Evolutionary conservation across 2,888 invertebrate genomes (phyloP).

Genomic region (Mythimna lalbum): DNA sequence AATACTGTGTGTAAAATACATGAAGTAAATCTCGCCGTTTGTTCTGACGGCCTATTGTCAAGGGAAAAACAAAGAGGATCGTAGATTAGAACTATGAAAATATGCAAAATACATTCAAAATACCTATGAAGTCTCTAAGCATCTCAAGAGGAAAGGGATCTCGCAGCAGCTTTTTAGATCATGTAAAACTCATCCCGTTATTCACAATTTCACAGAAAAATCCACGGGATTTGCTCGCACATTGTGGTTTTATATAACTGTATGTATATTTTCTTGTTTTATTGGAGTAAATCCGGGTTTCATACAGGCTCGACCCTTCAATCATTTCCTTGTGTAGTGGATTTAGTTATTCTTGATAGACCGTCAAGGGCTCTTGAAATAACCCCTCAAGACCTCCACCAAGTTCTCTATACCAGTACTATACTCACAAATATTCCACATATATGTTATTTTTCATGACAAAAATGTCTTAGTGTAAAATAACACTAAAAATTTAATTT

Average conservation of each 20-base stretch:
- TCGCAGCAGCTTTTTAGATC: constrained; percentile 53
- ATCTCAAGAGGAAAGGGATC: constrained; percentile 17
- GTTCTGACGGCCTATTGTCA: background rate
- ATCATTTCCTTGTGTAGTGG: constrained; percentile 49
- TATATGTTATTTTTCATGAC: too few relatives aligned
- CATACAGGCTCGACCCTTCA: constrained; percentile 45
- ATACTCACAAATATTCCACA: background rate
- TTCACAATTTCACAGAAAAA: constrained; percentile 64
- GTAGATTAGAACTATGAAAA: background rate
- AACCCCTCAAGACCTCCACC: constrained; percentile 7
- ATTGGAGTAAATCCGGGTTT: constrained; percentile 54
- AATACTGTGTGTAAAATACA: background rate
- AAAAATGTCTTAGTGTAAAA: background rate
- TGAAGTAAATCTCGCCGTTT: background rate
- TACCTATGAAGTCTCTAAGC: constrained; percentile 15
- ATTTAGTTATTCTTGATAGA: constrained; percentile 45
- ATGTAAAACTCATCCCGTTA: constrained; percentile 57
- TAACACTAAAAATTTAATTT: background rate
- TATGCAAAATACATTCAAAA: background rate
- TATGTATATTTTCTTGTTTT: constrained; percentile 52
- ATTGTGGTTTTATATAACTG: constrained; percentile 40
- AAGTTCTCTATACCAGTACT: constrained; percentile 12
- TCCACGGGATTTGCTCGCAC: constrained; percentile 49
- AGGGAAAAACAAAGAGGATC: background rate
- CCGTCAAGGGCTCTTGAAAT: constrained; percentile 28